These are phyloP conservation scores for Chrysogorgia sp. DNA, from an alignment of 92 coral and sea anemone species.

Conservation along the genomic window DNA sequence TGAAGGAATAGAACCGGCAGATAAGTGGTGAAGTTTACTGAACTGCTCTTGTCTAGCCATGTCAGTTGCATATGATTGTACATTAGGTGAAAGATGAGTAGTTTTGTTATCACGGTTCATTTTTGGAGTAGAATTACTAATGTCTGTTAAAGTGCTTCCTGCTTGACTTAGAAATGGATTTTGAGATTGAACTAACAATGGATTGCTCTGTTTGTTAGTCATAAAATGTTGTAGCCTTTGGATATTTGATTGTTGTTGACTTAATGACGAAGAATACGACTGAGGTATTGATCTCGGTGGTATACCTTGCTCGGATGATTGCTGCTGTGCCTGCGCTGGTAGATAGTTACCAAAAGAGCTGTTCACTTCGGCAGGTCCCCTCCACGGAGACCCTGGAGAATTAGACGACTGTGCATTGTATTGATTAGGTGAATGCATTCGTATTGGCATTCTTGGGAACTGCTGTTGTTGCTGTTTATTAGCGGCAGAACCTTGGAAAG, in stretches of 20 bases:
- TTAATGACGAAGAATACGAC: slow-evolving; percentile 53
- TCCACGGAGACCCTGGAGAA: slow-evolving; percentile 32
- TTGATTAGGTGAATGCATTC: slow-evolving; percentile 30
- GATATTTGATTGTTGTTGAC: slow-evolving; percentile 69
- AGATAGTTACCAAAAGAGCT: slow-evolving; percentile 26
- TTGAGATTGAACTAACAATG: slow-evolving; percentile 33
- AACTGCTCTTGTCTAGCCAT: slow-evolving; percentile 36
- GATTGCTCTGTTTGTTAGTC: slow-evolving; percentile 38
- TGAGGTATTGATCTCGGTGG: slow-evolving; percentile 61
- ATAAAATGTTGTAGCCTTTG: slow-evolving; percentile 94
- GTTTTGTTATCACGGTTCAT: slow-evolving; percentile 21
- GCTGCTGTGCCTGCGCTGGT: slow-evolving; percentile 24
- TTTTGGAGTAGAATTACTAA: slow-evolving; percentile 46
- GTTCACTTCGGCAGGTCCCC: background rate
- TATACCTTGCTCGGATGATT: slow-evolving; percentile 62
- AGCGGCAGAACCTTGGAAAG: slow-evolving; percentile 23
- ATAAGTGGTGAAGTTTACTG: slow-evolving; percentile 35
- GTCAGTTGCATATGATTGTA: slow-evolving; percentile 8
- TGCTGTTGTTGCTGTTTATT: slow-evolving; percentile 32
- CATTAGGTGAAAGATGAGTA: slow-evolving; percentile 1
- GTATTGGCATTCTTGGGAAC: slow-evolving; percentile 37
- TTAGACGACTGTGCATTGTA: slow-evolving; percentile 18
- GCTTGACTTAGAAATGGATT: slow-evolving; percentile 27
- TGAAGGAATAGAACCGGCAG: slow-evolving; percentile 14
- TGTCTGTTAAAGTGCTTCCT: slow-evolving; percentile 32